Evolutionary conservation across 2,113 vertebrate genomes (phyloP).

Genomic region (Romanogobio albipinnatus): DNA sequence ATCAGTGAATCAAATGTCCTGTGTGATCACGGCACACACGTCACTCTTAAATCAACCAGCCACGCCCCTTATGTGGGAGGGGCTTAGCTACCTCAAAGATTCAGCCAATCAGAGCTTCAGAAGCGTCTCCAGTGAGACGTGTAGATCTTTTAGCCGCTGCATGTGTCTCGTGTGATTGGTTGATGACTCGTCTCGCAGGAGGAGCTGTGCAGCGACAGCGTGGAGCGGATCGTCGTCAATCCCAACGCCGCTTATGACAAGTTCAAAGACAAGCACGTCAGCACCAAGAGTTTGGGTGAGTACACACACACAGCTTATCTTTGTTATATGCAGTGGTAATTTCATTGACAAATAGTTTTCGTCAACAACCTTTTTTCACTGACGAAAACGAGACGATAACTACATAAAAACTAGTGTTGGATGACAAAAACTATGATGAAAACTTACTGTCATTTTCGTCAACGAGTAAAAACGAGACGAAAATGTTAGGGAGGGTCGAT

Average conservation of each 20-base stretch:
- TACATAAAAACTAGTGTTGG: too few relatives aligned
- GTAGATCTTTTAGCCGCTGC: background rate
- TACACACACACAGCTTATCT: background rate
- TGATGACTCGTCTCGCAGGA: constrained; percentile 75
- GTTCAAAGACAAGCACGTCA: constrained; percentile 93
- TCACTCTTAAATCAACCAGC: background rate
- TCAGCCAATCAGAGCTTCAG: constrained; percentile 19
- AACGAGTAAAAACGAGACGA: too few relatives aligned
- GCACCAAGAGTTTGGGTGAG: constrained; percentile 91
- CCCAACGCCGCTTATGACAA: constrained; percentile 97
- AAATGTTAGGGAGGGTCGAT: too few relatives aligned
- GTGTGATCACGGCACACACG: background rate
- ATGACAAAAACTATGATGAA: too few relatives aligned
- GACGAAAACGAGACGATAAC: too few relatives aligned
- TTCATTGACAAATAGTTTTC: too few relatives aligned
- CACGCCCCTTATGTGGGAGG: background rate
- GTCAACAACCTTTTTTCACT: too few relatives aligned
- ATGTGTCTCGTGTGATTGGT: constrained; percentile 5
- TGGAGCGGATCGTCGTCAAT: constrained; percentile 96
- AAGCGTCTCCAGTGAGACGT: background rate
- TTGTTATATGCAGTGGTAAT: too few relatives aligned
- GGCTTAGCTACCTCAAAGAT: background rate
- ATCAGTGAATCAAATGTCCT: background rate
- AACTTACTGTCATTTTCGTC: too few relatives aligned
- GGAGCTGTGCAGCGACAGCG: constrained; percentile 94